Evolutionary conservation across 1,140 invertebrate species (phyloP).

Genomic region (Mesaphorura yosii): DNA sequence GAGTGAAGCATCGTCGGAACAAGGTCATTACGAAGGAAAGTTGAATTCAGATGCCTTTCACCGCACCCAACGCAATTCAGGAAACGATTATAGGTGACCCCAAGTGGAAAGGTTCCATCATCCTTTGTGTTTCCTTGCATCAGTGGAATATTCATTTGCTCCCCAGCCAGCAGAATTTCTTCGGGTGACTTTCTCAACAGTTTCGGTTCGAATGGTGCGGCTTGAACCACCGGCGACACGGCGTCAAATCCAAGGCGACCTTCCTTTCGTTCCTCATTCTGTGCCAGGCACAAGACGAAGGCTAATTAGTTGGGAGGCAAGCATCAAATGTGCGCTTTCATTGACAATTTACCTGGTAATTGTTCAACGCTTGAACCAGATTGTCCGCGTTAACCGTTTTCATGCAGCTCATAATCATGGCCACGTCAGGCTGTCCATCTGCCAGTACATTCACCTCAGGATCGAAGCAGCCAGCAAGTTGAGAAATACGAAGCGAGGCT

Average conservation of each 20-base stretch:
- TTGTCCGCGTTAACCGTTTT: neutral
- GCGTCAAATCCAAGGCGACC: constrained; percentile 13
- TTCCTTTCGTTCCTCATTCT: constrained; percentile 4
- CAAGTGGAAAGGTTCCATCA: constrained; percentile 22
- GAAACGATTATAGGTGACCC: constrained; percentile 12
- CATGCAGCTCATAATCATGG: constrained; percentile 13
- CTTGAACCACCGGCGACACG: constrained; percentile 6
- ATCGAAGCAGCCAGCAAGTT: constrained; percentile 9
- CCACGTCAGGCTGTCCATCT: neutral
- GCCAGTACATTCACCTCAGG: neutral
- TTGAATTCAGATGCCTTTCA: neutral
- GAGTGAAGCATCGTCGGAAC: neutral
- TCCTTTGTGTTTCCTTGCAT: constrained; percentile 15
- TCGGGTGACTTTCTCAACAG: constrained; percentile 4
- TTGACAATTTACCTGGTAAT: neutral
- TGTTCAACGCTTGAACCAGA: constrained; percentile 8
- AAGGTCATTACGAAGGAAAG: constrained; percentile 8
- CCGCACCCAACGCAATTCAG: neutral
- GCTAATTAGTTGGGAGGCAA: no score
- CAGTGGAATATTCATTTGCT: constrained; percentile 13
- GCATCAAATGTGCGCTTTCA: neutral
- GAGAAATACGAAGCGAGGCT: constrained; percentile 8
- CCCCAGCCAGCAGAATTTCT: constrained; percentile 3
- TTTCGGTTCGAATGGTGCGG: constrained; percentile 1
- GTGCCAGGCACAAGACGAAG: neutral